These are phyloP conservation scores for Ditylenchus weischeri DNA, from an alignment of 2,888 invertebrate genomes.

Conservation along the genomic window DNA sequence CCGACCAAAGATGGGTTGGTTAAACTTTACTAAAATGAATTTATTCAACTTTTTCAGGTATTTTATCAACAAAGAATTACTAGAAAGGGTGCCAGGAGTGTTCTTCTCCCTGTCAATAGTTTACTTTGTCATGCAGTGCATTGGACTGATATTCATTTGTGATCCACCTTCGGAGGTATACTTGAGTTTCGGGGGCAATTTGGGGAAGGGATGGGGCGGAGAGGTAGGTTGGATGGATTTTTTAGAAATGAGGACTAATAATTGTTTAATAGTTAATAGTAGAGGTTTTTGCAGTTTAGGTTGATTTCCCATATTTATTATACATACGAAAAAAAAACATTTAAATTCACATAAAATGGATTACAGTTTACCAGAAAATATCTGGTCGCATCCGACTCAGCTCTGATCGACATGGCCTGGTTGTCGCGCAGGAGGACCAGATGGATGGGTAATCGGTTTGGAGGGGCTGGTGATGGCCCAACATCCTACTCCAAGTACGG, in stretches of 20 bases:
- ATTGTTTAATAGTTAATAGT: too few relatives aligned
- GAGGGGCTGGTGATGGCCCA: conserved; percentile 12
- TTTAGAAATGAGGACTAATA: too few relatives aligned
- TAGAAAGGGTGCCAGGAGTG: conserved; percentile 44
- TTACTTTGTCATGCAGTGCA: conserved; percentile 52
- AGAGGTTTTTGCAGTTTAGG: too few relatives aligned
- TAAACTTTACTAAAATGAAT: neutral
- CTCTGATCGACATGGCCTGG: conserved; percentile 41
- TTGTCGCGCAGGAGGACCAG: conserved; percentile 33
- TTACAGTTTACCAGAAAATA: conserved; percentile 39
- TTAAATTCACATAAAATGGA: neutral
- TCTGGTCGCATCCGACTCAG: conserved; percentile 28
- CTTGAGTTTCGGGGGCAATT: too few relatives aligned
- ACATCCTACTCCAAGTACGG: conserved; percentile 27
- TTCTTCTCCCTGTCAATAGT: conserved; percentile 46
- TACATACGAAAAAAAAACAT: too few relatives aligned
- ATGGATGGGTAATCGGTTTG: conserved; percentile 19
- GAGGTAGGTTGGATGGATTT: too few relatives aligned
- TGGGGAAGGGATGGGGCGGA: too few relatives aligned
- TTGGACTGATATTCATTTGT: conserved; percentile 55
- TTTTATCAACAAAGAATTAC: conserved; percentile 31
- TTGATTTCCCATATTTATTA: too few relatives aligned
- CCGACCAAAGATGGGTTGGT: conserved; percentile 50
- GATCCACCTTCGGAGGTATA: conserved; percentile 52
- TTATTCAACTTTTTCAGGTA: conserved; percentile 25